Evolutionary conservation across 2,797 vertebrate species (phyloP), one percentile per base, ranked within the genome.

Genomic region (Crocidura indochinensis): DNA sequence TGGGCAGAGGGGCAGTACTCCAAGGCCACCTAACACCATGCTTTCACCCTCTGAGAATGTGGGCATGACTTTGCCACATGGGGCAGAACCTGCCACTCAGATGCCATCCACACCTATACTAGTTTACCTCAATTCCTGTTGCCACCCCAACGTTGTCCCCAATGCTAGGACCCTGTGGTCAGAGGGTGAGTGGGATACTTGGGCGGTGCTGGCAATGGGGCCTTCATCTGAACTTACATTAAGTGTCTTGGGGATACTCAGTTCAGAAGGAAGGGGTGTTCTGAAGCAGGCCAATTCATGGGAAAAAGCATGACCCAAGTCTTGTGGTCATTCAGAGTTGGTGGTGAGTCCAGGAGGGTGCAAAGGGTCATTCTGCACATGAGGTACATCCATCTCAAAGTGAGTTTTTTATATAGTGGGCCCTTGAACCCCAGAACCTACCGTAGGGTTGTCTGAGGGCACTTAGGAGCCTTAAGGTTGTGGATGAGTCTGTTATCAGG

Each of bases 51-150:
- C n/a, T 6, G 14, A 79, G 79, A 81, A 51, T n/a, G 53, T 22
- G 24, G 10, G 44, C 12, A 4, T 2, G 1, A 22, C n/a, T 7
- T 2, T 20, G 51, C 38, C 26, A 19, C 20, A 47, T 1, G n/a
- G 62, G 51, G 73, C 4, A 15, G 22, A 65, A 17, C 19, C 6
- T 14, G 46, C 24, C 62, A 46, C 20, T 1, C 0, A 0, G 19
- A 44, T 12, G 17, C 26, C 0, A 26, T 56, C 46, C 26, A 46
- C 17, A 5, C 0, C 5, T 3, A n/a, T 22, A 15, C 2, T 8
- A 0, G 1, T 46, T n/a, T 17, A 60, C 56, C 15, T 60, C 56
- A 60, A 17, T 19, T 60, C 17, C 56, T 0, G 7, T 11, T 11
- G 31, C 46, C 0, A 46, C 19, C 49, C 51, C 3, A 0, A 46